phyloP scores from a whole-genome alignment of 2,888 invertebrate genomes.

The Drosophila paracracens region DNA sequence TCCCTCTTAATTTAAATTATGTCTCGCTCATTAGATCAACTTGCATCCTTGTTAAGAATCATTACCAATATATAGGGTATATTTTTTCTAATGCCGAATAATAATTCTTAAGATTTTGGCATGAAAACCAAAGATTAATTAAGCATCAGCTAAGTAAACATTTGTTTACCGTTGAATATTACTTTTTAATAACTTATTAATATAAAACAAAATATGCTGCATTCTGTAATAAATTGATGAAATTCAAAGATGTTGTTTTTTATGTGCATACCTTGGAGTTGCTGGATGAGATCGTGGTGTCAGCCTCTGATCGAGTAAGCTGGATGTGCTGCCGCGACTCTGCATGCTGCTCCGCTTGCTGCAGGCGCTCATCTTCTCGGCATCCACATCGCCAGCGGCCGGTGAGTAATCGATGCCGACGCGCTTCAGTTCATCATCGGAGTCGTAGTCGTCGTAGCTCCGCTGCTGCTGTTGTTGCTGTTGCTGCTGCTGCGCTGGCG shows the following conservation, averaged over 20 bases:
- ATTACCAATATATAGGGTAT: background rate
- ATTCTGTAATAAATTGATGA: background rate
- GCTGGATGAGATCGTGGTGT: slow-evolving; percentile 96
- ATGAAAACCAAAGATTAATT: background rate
- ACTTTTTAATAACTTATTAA: background rate
- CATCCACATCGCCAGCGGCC: slow-evolving; percentile 88
- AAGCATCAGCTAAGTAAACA: background rate
- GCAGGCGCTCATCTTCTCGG: slow-evolving; percentile 90
- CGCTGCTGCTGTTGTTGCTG: slow-evolving; percentile 85
- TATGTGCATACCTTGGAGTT: slow-evolving; percentile 90
- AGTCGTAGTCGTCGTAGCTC: slow-evolving; percentile 92
- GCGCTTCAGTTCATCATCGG: slow-evolving; percentile 94
- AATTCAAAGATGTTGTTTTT: accelerated
- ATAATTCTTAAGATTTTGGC: background rate
- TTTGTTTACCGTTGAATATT: background rate
- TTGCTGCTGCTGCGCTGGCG: slow-evolving; percentile 35
- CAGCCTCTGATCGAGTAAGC: slow-evolving; percentile 92
- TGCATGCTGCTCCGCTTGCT: slow-evolving; percentile 96
- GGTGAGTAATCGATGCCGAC: slow-evolving; percentile 90
- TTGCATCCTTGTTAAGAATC: background rate
- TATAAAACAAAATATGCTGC: too few relatives aligned
- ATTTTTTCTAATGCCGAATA: background rate
- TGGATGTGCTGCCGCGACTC: slow-evolving; percentile 96
- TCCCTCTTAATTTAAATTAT: background rate
- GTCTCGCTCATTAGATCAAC: background rate